Base-by-base conservation (phyloP, 2,113 vertebrate genomes). In the Pseudolaguvia tuberculata region DNA sequence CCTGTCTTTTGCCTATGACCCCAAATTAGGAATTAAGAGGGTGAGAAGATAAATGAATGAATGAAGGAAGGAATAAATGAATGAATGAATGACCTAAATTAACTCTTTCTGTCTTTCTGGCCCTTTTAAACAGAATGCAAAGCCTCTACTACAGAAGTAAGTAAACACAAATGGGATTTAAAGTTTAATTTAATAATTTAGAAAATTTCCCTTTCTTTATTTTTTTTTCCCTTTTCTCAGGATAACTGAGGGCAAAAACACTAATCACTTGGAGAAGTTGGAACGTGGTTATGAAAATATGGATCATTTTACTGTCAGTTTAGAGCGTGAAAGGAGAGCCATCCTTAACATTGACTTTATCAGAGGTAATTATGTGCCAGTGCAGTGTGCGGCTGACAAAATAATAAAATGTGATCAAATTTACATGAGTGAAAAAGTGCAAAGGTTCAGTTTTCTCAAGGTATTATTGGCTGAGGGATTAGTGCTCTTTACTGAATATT, bases 71-170 rank as follows among this genome's bases (percentile, higher is more conserved):
- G 11, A 20, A 35, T 35, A 35, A 35, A 35, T 35, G 3, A 35
- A 35, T 35, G 29, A 67, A 67, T 15, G 11, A 20, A 8, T 13
- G 29, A 13, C 20, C 42, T 14, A 51, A 12, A 13, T 52, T 48
- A 39, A 68, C 18, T 72, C 18, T 58, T 0, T 48, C 9, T 66
- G 6, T 48, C n/a, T 79, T 48, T 77, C 11, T 61, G 18, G 56
- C 15, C 56, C 50, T 69, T 7, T 56, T 53, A 70, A 35, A 87
- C 93, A 99, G 97, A 93, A 92, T 81, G 84, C 92, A 79, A 98
- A 96, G 89, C 91, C 92, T 29, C 86, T 98, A 78, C 89, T 98
- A 69, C 93, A 95, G 86, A 94, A 94, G 97, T 98, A 86, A 98
- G 96, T 93, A 59, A 48, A 20, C 17, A 42, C 20, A 76, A 13